These are phyloP conservation scores for Hippoglossus stenolepis DNA, from an alignment of 2,113 vertebrate genomes.

Conservation along the genomic window DNA sequence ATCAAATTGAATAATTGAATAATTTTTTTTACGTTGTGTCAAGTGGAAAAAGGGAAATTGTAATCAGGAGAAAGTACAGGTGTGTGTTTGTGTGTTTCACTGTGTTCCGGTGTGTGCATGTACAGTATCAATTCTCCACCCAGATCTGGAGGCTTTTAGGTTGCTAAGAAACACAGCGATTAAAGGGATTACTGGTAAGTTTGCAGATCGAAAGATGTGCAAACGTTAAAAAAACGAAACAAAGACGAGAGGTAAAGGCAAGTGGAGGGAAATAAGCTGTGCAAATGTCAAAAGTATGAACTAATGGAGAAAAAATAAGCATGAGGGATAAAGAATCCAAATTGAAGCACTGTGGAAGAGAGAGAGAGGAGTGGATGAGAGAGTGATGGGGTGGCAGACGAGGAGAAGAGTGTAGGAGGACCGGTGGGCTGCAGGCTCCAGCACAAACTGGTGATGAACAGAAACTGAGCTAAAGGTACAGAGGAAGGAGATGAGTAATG, in stretches of 20 bases:
- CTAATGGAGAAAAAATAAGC: neutral
- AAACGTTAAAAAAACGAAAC: neutral
- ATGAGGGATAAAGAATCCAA: neutral
- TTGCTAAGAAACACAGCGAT: constrained; percentile 66
- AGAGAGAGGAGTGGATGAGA: constrained; percentile 18
- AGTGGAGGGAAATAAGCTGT: neutral
- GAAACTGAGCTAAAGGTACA: constrained; percentile 41
- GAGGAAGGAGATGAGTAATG: neutral
- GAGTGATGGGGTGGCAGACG: constrained; percentile 17
- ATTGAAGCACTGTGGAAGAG: neutral
- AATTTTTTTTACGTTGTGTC: neutral
- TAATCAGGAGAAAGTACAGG: neutral
- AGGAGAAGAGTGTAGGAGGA: constrained; percentile 57
- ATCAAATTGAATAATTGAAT: constrained; percentile 1
- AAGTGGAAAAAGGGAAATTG: neutral
- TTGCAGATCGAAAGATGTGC: constrained; percentile 30
- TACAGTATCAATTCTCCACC: constrained; percentile 20
- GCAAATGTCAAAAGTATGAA: constrained; percentile 2
- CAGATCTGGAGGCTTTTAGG: constrained; percentile 37
- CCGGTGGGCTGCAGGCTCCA: constrained; percentile 28
- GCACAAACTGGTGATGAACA: constrained; percentile 26
- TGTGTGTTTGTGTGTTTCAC: neutral
- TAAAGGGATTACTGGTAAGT: constrained; percentile 44
- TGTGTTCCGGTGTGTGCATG: neutral
- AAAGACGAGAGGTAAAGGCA: neutral